phyloP scores from a whole-genome alignment of 2,113 vertebrate genomes.

The Oryzias curvinotus region DNA sequence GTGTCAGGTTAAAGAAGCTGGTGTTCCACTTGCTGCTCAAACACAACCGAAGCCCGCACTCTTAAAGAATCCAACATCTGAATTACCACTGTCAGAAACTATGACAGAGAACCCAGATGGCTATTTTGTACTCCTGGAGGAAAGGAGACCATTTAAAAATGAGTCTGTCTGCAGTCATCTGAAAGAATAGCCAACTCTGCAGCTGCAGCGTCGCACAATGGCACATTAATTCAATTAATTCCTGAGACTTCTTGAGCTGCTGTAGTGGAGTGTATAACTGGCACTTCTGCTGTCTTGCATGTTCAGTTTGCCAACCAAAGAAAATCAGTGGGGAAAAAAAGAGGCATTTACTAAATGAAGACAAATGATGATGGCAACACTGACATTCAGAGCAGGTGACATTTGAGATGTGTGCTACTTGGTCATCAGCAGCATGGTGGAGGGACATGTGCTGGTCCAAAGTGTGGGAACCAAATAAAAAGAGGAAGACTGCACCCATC shows the following conservation, averaged over 20 bases:
- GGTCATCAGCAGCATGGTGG: conserved; percentile 31
- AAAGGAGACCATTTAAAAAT: conserved; percentile 25
- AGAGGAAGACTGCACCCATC: conserved; percentile 41
- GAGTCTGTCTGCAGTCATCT: conserved; percentile 32
- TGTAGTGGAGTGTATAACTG: conserved; percentile 7
- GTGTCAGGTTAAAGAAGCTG: conserved; percentile 23
- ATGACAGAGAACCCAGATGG: conserved; percentile 18
- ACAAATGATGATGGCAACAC: conserved; percentile 11
- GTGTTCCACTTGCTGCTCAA: conserved; percentile 33
- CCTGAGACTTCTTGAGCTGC: conserved; percentile 10
- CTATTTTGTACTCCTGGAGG: conserved; percentile 29
- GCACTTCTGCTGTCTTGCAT: conserved; percentile 2
- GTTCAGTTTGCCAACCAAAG: not conserved
- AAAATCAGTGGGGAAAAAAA: not conserved
- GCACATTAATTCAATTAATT: conserved; percentile 22
- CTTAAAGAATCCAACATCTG: not conserved
- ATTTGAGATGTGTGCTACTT: conserved; percentile 26
- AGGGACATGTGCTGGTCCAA: conserved; percentile 35
- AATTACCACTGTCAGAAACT: conserved; percentile 26
- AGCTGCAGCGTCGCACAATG: conserved; percentile 4
- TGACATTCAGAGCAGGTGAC: conserved; percentile 23
- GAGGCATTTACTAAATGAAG: conserved; percentile 5
- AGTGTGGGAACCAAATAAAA: conserved; percentile 42
- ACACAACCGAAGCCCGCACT: not conserved
- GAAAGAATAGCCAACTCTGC: conserved; percentile 22